phyloP scores from a whole-genome alignment of 2,113 vertebrate species.

The Xyrauchen texanus region DNA sequence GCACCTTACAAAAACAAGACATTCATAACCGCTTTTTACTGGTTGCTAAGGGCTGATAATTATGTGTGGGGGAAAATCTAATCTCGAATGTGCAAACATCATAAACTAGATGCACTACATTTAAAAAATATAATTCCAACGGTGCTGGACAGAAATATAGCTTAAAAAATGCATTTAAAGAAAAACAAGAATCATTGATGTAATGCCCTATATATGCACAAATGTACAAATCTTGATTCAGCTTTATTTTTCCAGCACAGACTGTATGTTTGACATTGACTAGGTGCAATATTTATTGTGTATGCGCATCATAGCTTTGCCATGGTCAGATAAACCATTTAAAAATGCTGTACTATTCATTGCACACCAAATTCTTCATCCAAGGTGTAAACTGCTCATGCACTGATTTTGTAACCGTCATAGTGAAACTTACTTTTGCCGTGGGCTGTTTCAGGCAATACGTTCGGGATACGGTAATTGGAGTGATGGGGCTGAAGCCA shows the following conservation, averaged over 20 bases:
- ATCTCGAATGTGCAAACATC: no score
- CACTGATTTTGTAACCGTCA: not conserved
- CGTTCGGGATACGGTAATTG: conserved; percentile 87
- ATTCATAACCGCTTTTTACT: no score
- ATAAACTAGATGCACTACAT: no score
- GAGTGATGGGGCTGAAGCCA: conserved; percentile 94
- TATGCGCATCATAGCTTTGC: not conserved
- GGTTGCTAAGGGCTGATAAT: no score
- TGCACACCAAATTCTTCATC: not conserved
- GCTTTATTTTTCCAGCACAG: not conserved
- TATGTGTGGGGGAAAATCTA: no score
- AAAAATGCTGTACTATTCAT: conserved; percentile 4
- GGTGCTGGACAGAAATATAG: no score
- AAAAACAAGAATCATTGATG: no score
- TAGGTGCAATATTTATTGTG: not conserved
- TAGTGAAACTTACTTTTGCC: not conserved
- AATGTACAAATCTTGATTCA: not conserved
- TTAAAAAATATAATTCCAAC: no score
- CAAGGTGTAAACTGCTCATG: not conserved
- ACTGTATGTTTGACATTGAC: not conserved
- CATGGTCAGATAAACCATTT: not conserved
- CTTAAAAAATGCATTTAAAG: no score
- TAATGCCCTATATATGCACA: no score
- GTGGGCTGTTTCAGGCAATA: conserved; percentile 81
- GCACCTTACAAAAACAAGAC: no score